These are phyloP conservation scores for Clavelina lepadiformis DNA, from an alignment of 23 tunicate genomes.

Conservation along the genomic window DNA sequence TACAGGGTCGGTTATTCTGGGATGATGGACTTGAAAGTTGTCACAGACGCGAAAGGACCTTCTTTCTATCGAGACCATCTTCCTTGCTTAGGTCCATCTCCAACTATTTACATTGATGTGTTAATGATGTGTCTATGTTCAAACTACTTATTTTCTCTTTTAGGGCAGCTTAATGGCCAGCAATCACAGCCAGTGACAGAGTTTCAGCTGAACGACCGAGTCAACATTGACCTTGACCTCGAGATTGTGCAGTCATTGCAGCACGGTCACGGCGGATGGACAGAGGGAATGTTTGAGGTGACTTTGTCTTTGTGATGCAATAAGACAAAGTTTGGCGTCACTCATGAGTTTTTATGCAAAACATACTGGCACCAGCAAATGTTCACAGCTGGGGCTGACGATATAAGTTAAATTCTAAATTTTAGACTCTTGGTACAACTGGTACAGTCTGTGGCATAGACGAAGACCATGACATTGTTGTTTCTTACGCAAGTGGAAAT, in stretches of 20 bases:
- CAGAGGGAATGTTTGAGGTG: constrained; percentile 99
- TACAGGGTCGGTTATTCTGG: constrained; percentile 93
- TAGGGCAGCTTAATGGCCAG: constrained; percentile 77
- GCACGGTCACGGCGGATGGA: constrained; percentile 99
- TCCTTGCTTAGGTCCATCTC: constrained; percentile 97
- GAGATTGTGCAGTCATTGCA: constrained; percentile 95
- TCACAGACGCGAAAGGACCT: constrained; percentile 98
- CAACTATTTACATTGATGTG: not conserved
- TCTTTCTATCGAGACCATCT: constrained; percentile 95
- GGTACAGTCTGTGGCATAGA: constrained; percentile 97
- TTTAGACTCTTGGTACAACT: constrained; percentile 83
- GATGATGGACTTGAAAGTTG: constrained; percentile 97
- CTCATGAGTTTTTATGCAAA: not conserved
- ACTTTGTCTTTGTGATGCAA: no score
- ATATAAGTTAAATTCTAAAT: not conserved
- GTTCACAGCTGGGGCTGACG: not conserved
- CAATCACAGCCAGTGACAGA: constrained; percentile 53
- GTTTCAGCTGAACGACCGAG: constrained; percentile 82
- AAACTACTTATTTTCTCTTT: not conserved
- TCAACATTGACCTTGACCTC: constrained; percentile 75
- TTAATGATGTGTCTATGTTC: not conserved
- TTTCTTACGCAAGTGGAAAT: constrained; percentile 82
- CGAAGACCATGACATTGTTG: constrained; percentile 97
- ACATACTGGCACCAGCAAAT: not conserved
- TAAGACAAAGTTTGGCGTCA: constrained; percentile 3